phyloP scores from a whole-genome alignment of 2,113 vertebrate species.

The Nycticebus coucang region DNA sequence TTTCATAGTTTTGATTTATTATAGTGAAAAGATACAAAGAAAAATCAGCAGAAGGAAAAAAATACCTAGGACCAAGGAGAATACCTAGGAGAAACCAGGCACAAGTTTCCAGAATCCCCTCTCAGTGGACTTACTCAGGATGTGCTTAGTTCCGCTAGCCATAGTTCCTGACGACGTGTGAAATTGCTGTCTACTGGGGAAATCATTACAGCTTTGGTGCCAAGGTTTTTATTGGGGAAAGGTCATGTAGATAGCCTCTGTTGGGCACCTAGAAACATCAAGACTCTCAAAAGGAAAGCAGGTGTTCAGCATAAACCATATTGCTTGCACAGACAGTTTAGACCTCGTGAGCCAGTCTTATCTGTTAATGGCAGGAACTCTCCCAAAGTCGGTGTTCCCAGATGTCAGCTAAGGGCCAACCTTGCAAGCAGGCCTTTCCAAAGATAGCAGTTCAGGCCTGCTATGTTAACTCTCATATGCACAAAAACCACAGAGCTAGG shows the following conservation, averaged over 20 bases:
- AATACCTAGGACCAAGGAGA: neutral
- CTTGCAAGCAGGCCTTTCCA: neutral
- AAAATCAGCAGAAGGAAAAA: slow-evolving; percentile 33
- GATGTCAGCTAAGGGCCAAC: neutral
- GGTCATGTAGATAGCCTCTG: neutral
- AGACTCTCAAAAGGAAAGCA: slow-evolving; percentile 17
- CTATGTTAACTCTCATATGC: slow-evolving; percentile 23
- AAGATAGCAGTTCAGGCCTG: slow-evolving; percentile 37
- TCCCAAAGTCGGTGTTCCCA: neutral
- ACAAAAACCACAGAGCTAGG: neutral
- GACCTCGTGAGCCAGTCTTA: neutral
- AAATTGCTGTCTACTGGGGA: neutral
- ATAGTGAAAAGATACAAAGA: neutral
- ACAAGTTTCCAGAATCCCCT: neutral
- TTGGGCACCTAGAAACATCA: neutral
- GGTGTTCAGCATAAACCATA: neutral
- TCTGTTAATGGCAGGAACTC: neutral
- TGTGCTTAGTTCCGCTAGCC: neutral
- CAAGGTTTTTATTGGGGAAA: neutral
- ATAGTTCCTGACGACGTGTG: neutral
- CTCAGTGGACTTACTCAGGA: neutral
- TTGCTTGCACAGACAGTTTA: neutral
- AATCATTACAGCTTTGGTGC: neutral
- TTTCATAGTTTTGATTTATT: neutral
- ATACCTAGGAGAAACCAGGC: neutral